phyloP scores from a whole-genome alignment of 2,888 invertebrate genomes.

The Prenolepis imparis region DNA sequence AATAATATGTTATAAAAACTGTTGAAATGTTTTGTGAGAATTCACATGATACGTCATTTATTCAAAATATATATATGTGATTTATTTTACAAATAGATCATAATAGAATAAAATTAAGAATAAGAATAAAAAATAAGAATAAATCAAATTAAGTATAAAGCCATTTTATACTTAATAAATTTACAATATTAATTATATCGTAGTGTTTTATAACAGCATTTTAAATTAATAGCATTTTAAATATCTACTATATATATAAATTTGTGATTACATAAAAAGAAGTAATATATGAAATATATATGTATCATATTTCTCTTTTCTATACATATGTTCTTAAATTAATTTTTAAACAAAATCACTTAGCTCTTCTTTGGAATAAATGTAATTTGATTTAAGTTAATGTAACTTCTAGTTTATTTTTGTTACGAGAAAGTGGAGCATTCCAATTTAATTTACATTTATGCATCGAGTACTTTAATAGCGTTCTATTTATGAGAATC shows the following conservation, averaged over 20 bases:
- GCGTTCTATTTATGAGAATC: slow-evolving; percentile 12
- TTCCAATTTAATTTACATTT: not conserved
- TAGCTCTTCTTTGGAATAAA: not conserved
- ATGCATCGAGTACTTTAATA: not conserved
- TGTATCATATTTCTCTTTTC: not conserved
- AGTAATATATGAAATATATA: not conserved
- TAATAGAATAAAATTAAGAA: not conserved
- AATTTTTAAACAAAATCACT: not conserved
- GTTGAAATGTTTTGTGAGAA: not conserved
- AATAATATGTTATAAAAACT: not conserved
- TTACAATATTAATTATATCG: not conserved
- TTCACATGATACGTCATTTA: too few species aligned
- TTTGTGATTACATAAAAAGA: too few species aligned
- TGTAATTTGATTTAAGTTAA: not conserved
- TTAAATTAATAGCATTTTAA: not conserved
- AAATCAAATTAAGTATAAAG: not conserved
- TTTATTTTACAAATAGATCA: not conserved
- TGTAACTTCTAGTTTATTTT: not conserved
- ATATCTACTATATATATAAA: not conserved
- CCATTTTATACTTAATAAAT: not conserved
- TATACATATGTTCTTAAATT: not conserved
- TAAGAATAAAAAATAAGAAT: too few species aligned
- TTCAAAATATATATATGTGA: too few species aligned
- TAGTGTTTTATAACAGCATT: not conserved
- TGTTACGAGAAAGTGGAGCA: not conserved